Conservation (phyloP, 1,140 invertebrate species). For the Panonychus citri region DNA sequence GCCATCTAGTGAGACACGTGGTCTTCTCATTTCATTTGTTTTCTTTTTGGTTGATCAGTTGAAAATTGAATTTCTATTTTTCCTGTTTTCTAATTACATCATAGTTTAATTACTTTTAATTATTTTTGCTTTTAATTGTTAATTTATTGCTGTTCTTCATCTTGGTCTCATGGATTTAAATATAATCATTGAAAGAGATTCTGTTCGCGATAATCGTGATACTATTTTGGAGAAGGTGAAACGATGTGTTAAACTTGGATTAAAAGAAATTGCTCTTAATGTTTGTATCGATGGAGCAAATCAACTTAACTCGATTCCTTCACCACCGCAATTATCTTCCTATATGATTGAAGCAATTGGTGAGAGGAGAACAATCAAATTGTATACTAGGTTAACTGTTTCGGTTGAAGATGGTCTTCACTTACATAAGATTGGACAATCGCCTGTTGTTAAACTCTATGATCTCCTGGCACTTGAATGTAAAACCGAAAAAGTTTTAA, state of each 20-base stretch:
- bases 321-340: neutral
- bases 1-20: no score
- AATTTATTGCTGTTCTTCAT: neutral
- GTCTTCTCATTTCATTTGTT: no score
- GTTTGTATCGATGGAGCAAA: neutral
- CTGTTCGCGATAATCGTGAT: neutral
- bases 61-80: neutral
- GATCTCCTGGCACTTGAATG: slow-evolving; percentile 6
- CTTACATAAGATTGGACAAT: neutral
- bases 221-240: neutral
- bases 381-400: neutral
- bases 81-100: neutral
- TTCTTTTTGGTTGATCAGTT: no score
- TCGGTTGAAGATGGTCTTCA: neutral
- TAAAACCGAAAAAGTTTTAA: slow-evolving; percentile 7
- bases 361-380: neutral
- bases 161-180: slow-evolving; percentile 7
- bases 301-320: neutral
- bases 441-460: slow-evolving; percentile 4
- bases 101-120: no score
- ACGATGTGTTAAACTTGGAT: neutral
- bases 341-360: neutral
- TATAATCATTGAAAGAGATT: slow-evolving; percentile 3
- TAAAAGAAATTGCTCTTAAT: slow-evolving; percentile 1
- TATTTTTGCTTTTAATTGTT: neutral